Evolutionary conservation across 1,140 invertebrate genomes (phyloP).

Genomic region (Thalassaphorura encarpata): DNA sequence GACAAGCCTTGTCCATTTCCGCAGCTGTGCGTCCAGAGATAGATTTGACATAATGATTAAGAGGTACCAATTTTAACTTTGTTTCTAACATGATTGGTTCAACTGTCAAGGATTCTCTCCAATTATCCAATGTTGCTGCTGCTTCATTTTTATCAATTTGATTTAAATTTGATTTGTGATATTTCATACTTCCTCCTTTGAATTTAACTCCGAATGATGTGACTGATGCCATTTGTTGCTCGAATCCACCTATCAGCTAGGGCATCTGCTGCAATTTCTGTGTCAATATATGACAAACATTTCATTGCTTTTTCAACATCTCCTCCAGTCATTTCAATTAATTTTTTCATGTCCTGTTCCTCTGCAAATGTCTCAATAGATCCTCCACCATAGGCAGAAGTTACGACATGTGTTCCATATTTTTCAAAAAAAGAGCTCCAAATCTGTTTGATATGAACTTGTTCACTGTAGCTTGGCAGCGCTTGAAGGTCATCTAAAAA

Average conservation of each 20-base stretch:
- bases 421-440: conserved; percentile 1
- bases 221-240: not conserved
- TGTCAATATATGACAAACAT: not conserved
- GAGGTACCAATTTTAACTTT: not conserved
- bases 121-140: not conserved
- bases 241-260: not conserved
- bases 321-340: not conserved
- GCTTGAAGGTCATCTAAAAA: not conserved
- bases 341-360: not conserved
- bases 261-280: not conserved
- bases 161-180: not conserved
- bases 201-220: not conserved
- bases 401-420: not conserved
- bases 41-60: not conserved
- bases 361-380: conserved; percentile 1
- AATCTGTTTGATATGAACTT: not conserved
- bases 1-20: not conserved
- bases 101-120: not conserved
- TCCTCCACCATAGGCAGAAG: not conserved
- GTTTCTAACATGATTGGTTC: conserved; percentile 1
- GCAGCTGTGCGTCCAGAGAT: not conserved
- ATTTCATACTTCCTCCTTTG: not conserved
- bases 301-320: not conserved
- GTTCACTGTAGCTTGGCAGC: not conserved
- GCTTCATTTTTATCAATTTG: not conserved